Base-by-base conservation (phyloP, 2,797 vertebrate species). In the Catharus ustulatus region DNA sequence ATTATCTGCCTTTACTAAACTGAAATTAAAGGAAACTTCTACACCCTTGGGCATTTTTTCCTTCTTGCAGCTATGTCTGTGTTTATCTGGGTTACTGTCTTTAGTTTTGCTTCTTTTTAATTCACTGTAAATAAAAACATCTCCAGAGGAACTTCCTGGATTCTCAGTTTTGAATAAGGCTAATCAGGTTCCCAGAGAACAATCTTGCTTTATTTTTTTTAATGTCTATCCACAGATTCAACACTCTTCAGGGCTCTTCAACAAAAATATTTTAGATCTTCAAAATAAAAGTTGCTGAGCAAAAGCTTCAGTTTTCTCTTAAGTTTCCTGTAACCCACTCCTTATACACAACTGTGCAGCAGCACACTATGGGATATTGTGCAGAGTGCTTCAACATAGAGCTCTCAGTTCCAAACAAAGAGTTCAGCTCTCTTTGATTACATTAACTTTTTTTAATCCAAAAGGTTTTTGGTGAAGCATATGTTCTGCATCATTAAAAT, bases 401-500 rank as follows among this genome's bases (percentile, higher is more conserved):
- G 69, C 71, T 93, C 92, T 97, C 54, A 88, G 87, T 93, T 89
- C 81, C 89, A 97, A 95, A 96, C 95, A 96, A 96, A 96, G 94
- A 88, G 76, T 85, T 94, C 93, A 91, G 71, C 84, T 94, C 94
- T 84, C 92, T 96, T 96, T 97, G 96, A 97, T 96, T 97, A 94
- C 94, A 97, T 96, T 96, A 96, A 96, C 83, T 95, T 97, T 95
- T 95, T 97, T 96, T 94, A 97, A 97, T 97, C 87, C 96, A 95
- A 95, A 97, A 95, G 82, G 93, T 83, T 97, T 97, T 97, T 96
- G 76, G 90, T 95, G 95, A 97, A 97, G 94, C 97, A 97, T 97
- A 97, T 97, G 97, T 97, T 97, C 97, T 96, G 96, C 97, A 97
- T 97, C 97, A 97, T 97, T 97, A 97, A 97, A 97, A 97, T 97